Conservation (phyloP, 2,888 invertebrate genomes). For the Apotomis capreana region DNA sequence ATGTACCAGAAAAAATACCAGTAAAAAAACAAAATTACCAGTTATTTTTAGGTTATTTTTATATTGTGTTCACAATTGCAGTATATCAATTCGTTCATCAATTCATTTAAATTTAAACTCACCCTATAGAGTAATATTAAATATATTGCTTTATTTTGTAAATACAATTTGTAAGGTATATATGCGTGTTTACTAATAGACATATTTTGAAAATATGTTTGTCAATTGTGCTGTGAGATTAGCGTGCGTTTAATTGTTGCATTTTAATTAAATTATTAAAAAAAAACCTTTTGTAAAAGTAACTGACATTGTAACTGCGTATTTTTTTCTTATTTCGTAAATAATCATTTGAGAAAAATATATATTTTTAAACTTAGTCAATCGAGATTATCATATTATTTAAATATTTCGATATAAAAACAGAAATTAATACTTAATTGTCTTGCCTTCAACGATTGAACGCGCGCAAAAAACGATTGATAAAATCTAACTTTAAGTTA, state of each 20-base stretch:
- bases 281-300: constrained; percentile 13
- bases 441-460: constrained; percentile 59
- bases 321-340: no score
- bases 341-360: no score
- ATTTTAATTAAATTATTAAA: constrained; percentile 49
- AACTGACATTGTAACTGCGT: no score
- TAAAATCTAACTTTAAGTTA: constrained; percentile 77
- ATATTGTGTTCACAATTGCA: constrained; percentile 8
- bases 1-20: no score
- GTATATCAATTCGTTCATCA: constrained; percentile 44
- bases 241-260: constrained; percentile 65
- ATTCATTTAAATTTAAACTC: constrained; percentile 66
- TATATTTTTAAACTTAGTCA: not conserved
- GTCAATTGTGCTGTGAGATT: constrained; percentile 82
- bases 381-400: not conserved
- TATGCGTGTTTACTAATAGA: constrained; percentile 80
- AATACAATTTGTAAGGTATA: constrained; percentile 80
- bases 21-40: not conserved
- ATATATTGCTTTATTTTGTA: constrained; percentile 80
- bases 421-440: not conserved
- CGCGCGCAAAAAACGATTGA: constrained; percentile 73
- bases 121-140: constrained; percentile 62
- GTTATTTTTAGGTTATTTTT: not conserved
- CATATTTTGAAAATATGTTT: constrained; percentile 83
- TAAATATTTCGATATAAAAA: not conserved